Base-by-base conservation (phyloP, 1,140 invertebrate genomes). In the Calosoma granatense region DNA sequence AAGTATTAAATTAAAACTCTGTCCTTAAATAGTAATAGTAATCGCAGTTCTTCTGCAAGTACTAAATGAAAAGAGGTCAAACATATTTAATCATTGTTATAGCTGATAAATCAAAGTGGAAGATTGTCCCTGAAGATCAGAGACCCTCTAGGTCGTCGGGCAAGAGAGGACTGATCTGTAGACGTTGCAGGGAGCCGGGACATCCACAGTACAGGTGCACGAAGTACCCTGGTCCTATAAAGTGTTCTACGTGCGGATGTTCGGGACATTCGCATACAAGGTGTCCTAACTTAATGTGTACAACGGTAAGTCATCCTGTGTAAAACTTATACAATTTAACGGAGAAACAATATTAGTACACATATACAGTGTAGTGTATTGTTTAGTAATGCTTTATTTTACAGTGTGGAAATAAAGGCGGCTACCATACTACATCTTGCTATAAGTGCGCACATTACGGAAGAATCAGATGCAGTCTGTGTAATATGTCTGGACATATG, bases 261-360 rank as follows among this genome's bases (percentile, higher is more conserved):
- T 63, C 64, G 0, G 83, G 82, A 0, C 85, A 87, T 64, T 68
- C 65, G 14, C 82, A 83, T 59, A 72, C 76, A 0, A 69, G 78
- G 12, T 87, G 85, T 64, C 81, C 82, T 0, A 73, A 78, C 36
- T 81, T 76, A 63, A 77, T 82, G 54, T 87, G 85, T 64, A 72
- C 84, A 51, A 81, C 81, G 61, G 84, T 86, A 73, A 72, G 73
- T 73, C 6, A n/a, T n/a, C n/a, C n/a, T n/a, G n/a, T n/a, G n/a
- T n/a, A n/a, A n/a, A n/a, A n/a, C 22, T 22, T 22, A 53, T 59
- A 54, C 20, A 52, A 52, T 56, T 55, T 54, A n/a, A n/a, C n/a
- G n/a, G n/a, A n/a, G n/a, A n/a, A 56, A 57, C 17, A 22, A 54
- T 53, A 20, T 51, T 53, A 56, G 20, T 54, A 17, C 41, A 43